These are phyloP conservation scores for Isichthys henryi DNA, from an alignment of 2,113 vertebrate species.

Conservation along the genomic window DNA sequence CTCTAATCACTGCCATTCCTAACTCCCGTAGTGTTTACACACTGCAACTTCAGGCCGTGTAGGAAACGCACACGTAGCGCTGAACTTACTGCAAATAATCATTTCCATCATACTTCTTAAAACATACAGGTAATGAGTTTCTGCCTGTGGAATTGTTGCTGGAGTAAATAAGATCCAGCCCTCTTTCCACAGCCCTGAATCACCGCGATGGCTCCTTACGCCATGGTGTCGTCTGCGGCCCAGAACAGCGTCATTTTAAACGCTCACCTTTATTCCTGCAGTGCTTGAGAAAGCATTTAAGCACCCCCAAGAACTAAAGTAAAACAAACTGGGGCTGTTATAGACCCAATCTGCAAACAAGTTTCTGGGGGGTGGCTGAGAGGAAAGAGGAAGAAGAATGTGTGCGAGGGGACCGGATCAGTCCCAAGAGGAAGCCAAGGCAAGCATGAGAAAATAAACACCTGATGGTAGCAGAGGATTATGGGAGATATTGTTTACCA, in stretches of 20 bases:
- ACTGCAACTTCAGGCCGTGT: background rate
- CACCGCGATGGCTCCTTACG: background rate
- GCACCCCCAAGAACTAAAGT: background rate
- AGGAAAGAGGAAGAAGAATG: background rate
- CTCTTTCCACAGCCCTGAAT: background rate
- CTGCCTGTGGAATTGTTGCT: background rate
- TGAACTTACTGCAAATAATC: background rate
- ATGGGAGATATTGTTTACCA: background rate
- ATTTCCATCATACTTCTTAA: background rate
- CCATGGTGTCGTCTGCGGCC: background rate
- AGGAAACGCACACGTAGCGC: background rate
- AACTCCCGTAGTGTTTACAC: background rate
- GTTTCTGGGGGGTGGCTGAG: background rate
- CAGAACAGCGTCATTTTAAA: background rate
- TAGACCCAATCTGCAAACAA: background rate
- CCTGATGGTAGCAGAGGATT: background rate
- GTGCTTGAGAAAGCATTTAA: background rate
- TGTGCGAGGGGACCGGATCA: background rate
- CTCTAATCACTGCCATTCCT: background rate
- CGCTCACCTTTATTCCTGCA: constrained; percentile 31
- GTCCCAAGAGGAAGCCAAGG: background rate
- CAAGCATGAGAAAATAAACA: constrained; percentile 13
- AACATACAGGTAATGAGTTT: background rate
- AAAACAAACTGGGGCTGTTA: background rate
- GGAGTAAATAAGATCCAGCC: no score